phyloP scores from a whole-genome alignment of 2,797 vertebrate species.

The Rhinella marina region DNA sequence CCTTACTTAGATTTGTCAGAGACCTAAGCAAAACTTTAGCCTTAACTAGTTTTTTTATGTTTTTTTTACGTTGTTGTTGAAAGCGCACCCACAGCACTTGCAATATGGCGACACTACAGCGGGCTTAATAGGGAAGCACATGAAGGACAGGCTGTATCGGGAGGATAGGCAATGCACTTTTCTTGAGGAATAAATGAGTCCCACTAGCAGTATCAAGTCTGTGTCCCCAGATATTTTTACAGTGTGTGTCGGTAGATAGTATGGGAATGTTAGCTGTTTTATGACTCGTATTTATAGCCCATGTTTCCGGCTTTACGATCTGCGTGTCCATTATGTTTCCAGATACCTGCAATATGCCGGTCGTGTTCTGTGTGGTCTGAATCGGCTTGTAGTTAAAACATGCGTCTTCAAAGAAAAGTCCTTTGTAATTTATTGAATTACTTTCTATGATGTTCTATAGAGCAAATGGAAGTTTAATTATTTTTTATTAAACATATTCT shows the following conservation, averaged over 20 bases:
- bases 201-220: slow-evolving; percentile 20
- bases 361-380: slow-evolving; percentile 98
- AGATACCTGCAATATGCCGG: slow-evolving; percentile 98
- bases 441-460: slow-evolving; percentile 99
- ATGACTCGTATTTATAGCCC: slow-evolving; percentile 85
- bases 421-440: slow-evolving; percentile 99
- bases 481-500: slow-evolving; percentile 99
- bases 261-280: slow-evolving; percentile 83
- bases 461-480: slow-evolving; percentile 99
- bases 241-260: slow-evolving; percentile 84
- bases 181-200: slow-evolving; percentile 15
- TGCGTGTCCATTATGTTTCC: slow-evolving; percentile 88
- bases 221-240: slow-evolving; percentile 53
- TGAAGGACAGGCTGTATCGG: not conserved
- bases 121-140: slow-evolving; percentile 9
- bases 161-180: slow-evolving; percentile 33
- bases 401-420: slow-evolving; percentile 90
- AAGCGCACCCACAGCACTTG: not conserved
- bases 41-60: slow-evolving; percentile 19
- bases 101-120: slow-evolving; percentile 15
- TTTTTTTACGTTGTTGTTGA: not conserved
- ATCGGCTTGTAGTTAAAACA: slow-evolving; percentile 98
- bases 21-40: slow-evolving; percentile 15
- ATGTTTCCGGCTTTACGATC: slow-evolving; percentile 88
- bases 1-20: not conserved